These are phyloP conservation scores for Chunga burmeisteri DNA, from an alignment of 2,113 vertebrate species.

Conservation along the genomic window DNA sequence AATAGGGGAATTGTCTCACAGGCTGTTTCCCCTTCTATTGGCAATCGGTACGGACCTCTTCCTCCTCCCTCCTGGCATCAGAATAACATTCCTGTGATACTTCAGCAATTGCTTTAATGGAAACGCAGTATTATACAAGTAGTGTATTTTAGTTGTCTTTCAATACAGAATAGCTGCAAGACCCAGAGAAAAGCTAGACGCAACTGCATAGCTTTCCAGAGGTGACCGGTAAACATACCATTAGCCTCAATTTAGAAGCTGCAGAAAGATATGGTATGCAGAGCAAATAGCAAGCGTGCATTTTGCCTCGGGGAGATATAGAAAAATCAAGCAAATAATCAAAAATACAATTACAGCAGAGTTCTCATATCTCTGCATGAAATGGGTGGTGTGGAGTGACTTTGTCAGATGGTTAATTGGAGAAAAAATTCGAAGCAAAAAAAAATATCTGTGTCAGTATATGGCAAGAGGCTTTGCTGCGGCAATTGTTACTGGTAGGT, in stretches of 20 bases:
- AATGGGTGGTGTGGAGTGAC: background rate
- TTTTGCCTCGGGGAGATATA: background rate
- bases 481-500: background rate
- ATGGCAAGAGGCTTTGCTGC: background rate
- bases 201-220: background rate
- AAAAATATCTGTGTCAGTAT: background rate
- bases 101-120: conserved; percentile 33
- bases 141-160: background rate
- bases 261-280: background rate
- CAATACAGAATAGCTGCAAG: background rate
- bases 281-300: background rate
- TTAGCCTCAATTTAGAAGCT: background rate
- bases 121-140: background rate
- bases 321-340: background rate
- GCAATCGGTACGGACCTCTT: background rate
- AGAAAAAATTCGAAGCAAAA: background rate
- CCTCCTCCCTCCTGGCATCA: conserved; percentile 23
- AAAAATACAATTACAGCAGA: background rate
- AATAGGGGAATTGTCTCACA: conserved; percentile 28
- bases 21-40: conserved; percentile 6
- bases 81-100: conserved; percentile 48
- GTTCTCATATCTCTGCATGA: background rate
- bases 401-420: background rate
- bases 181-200: background rate
- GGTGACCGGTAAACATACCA: background rate